Conservation (phyloP, 2,888 invertebrate genomes). For the Andrena chrysosceles region DNA sequence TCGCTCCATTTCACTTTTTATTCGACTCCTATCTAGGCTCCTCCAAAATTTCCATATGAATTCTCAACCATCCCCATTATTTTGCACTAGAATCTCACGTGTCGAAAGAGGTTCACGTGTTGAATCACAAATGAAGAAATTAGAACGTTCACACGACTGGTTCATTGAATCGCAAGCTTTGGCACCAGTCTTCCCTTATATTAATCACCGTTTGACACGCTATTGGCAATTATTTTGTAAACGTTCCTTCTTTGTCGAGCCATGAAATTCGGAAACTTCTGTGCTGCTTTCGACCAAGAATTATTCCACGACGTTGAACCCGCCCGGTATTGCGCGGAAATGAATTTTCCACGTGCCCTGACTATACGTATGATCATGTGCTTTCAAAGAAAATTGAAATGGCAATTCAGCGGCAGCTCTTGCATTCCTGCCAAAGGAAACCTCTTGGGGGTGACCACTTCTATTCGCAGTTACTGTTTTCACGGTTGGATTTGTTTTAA, state of each 20-base stretch:
- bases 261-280: neutral
- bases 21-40: neutral
- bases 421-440: constrained; percentile 70
- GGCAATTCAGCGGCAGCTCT: constrained; percentile 21
- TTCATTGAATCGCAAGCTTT: constrained; percentile 25
- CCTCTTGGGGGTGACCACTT: constrained; percentile 37
- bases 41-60: neutral
- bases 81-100: neutral
- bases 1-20: too few relatives aligned
- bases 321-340: neutral
- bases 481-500: neutral
- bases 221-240: constrained; percentile 53
- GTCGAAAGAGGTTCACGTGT: neutral
- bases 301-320: neutral
- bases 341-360: constrained; percentile 4
- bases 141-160: neutral
- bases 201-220: constrained; percentile 54
- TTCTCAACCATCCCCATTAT: neutral
- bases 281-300: neutral
- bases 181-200: constrained; percentile 16
- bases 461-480: constrained; percentile 12
- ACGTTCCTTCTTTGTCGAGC: neutral
- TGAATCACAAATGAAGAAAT: neutral
- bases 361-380: constrained; percentile 12
- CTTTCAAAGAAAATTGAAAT: neutral